A percentile compares a stretch with the other conserved stretches of the same genome.
phyloP scores from a whole-genome alignment of 2,888 invertebrate genomes.

The Hoplodrina ambigua region DNA sequence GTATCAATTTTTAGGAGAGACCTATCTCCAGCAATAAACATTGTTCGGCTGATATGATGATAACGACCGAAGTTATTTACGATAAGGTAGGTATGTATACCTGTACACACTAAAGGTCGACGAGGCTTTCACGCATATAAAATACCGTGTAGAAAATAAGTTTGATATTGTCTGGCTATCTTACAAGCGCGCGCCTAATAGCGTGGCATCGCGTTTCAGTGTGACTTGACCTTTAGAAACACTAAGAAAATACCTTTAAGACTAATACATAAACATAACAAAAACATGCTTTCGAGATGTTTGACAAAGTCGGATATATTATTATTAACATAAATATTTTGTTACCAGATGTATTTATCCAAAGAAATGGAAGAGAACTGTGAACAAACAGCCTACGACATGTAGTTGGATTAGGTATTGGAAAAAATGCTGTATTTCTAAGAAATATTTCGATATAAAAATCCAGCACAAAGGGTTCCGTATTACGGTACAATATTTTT shows the following conservation, averaged over 20 bases:
- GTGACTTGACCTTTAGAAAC: background rate
- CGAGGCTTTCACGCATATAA: no score
- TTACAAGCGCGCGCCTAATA: no score
- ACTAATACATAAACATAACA: slow-evolving; percentile 25
- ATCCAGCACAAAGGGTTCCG: background rate
- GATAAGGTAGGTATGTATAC: no score
- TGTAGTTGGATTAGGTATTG: slow-evolving; percentile 8
- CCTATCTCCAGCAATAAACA: no score
- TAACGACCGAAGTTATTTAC: no score
- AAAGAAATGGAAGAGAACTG: slow-evolving; percentile 17
- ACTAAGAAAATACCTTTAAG: slow-evolving; percentile 13
- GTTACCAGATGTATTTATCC: slow-evolving; percentile 36
- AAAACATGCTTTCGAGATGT: slow-evolving; percentile 12
- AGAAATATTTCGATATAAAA: slow-evolving; percentile 31
- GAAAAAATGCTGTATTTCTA: slow-evolving; percentile 21
- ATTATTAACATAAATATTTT: slow-evolving; percentile 54
- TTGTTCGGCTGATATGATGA: no score
- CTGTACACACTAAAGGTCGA: no score
- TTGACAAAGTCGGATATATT: slow-evolving; percentile 16
- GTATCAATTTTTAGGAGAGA: no score
- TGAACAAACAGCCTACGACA: slow-evolving; percentile 22
- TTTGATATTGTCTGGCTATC: no score
- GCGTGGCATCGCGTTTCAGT: no score
- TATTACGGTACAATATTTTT: no score
- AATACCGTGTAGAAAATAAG: no score